Conservation (phyloP, 1,140 invertebrate species). For the Ostrea edulis region DNA sequence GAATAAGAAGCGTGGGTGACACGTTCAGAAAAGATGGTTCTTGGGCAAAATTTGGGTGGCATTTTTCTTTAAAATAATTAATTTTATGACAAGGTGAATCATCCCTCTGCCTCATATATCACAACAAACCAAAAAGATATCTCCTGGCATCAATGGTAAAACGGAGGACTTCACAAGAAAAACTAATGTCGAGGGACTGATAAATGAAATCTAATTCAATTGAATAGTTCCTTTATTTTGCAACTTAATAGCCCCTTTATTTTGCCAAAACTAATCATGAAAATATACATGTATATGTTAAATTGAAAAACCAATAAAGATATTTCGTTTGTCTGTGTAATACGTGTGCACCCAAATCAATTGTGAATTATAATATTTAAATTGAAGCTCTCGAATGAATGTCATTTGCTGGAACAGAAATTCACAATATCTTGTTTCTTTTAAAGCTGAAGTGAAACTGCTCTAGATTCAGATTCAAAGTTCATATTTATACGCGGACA, state of each 20-base stretch:
- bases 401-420: neutral
- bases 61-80: conserved; percentile 21
- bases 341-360: too few relatives aligned
- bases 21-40: conserved; percentile 13
- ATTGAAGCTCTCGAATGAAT: neutral
- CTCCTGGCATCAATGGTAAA: neutral
- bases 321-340: too few relatives aligned
- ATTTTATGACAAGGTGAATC: neutral
- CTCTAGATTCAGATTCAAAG: conserved; percentile 8
- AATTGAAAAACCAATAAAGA: neutral
- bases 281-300: neutral
- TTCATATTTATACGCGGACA: conserved; percentile 37
- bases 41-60: conserved; percentile 29
- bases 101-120: neutral
- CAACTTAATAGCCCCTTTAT: neutral
- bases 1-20: conserved; percentile 30
- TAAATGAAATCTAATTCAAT: neutral
- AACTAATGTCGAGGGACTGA: neutral
- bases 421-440: conserved; percentile 20
- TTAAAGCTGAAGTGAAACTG: neutral
- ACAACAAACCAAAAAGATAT: conserved; percentile 2
- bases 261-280: neutral
- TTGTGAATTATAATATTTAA: neutral
- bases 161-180: neutral
- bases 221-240: neutral